Evolutionary conservation across 2,113 vertebrate species (phyloP), one percentile per base, ranked within the genome.

Genomic region (Corydoras sp.): DNA sequence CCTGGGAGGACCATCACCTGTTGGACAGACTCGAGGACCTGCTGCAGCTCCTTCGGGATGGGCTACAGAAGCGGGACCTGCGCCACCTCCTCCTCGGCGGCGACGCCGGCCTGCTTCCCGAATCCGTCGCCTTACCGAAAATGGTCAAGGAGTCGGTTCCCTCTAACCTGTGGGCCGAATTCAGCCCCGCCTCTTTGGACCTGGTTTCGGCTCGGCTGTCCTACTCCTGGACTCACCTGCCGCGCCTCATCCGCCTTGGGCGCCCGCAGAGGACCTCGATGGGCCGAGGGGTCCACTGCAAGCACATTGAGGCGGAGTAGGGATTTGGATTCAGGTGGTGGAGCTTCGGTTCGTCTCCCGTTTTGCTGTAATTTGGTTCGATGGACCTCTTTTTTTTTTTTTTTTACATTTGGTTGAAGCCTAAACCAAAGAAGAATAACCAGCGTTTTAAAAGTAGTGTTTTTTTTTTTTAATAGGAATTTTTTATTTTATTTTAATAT

Each of bases 221-320:
- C 75, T 88, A 87, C 77, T 87, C 90, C 0, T 95, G 93, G 93
- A 75, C 83, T 3, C 89, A 90, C 80, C 85, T 91, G 1, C 91
- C 90, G 0, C 84, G 87, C 9, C 69, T 94, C 69, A 87, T 94
- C 74, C 83, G 84, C 7, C 86, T 83, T 64, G 91, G 89, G 12
- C 72, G 79, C 29, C 78, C 78, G 0, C 77, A 76, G 63, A 75
- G 73, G 71, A 79, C 61, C 48, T 15, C 65, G 43, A 61, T 79
- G 43, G 82, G 80, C 9, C 72, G 71, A 35, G 77, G 75, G 13
- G 35, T 76, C 5, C 71, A 54, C 65, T 84, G 79, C 50, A 79
- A 72, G 31, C 74, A 79, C 69, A 43, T 81, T 5, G 76, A 82
- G 32, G 12, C 77, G n/a, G 74, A 79, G 32, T 80, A 62, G 68